Evolutionary conservation across 2,113 vertebrate genomes (phyloP).

Genomic region (Coryphaenoides rupestris): DNA sequence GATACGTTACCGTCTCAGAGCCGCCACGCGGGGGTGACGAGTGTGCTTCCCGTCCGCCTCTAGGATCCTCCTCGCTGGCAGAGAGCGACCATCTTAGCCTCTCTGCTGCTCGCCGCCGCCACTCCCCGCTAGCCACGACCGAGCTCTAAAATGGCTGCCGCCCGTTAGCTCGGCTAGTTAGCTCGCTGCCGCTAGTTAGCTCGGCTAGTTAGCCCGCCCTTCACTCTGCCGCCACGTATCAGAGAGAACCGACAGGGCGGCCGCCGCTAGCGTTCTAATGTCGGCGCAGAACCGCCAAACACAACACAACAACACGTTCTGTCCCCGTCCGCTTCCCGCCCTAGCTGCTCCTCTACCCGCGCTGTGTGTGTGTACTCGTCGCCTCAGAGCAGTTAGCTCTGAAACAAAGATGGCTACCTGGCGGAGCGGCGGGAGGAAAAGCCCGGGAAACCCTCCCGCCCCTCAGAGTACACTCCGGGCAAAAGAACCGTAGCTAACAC

Average conservation of each 20-base stretch:
- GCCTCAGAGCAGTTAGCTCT: conserved; percentile 31
- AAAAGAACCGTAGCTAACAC: too few relatives aligned
- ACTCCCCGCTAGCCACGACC: conserved; percentile 64
- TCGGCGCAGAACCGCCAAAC: too few relatives aligned
- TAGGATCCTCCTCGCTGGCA: conserved; percentile 20
- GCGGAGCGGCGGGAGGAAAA: conserved; percentile 46
- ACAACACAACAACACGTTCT: too few relatives aligned
- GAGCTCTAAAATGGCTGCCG: conserved; percentile 78
- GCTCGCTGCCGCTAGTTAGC: too few relatives aligned
- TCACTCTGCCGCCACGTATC: conserved; percentile 8
- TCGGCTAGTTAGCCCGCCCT: conserved; percentile 77
- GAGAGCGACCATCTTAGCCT: conserved; percentile 66
- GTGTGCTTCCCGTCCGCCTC: not conserved
- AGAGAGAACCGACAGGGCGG: too few relatives aligned
- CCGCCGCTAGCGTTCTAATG: too few relatives aligned
- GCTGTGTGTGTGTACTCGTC: too few relatives aligned
- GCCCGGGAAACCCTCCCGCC: conserved; percentile 62
- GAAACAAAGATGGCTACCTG: conserved; percentile 67
- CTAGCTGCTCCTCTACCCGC: too few relatives aligned
- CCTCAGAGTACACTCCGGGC: too few relatives aligned
- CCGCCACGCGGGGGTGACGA: too few relatives aligned
- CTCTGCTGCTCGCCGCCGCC: conserved; percentile 70
- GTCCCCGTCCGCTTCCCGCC: too few relatives aligned
- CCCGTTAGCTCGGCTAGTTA: conserved; percentile 68
- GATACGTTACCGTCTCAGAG: too few relatives aligned